Evolutionary conservation across 2,888 invertebrate genomes (phyloP).

Genomic region (Cosmopolites sordidus): DNA sequence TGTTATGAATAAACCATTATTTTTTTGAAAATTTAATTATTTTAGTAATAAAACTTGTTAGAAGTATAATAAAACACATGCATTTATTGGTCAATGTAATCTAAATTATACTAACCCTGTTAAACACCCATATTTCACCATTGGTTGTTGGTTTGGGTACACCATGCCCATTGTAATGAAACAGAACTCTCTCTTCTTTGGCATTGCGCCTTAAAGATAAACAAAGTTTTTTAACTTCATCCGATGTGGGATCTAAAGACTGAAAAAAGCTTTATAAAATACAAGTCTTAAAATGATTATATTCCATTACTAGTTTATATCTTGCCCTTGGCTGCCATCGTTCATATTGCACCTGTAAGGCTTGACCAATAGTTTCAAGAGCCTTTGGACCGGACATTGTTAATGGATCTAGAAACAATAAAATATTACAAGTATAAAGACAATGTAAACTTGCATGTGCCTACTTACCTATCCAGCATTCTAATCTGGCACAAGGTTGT

Average conservation of each 20-base stretch:
- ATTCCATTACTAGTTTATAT: slow-evolving; percentile 70
- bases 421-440: background rate
- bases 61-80: too few species aligned
- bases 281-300: background rate
- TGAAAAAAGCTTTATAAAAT: slow-evolving; percentile 1
- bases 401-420: slow-evolving; percentile 64
- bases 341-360: slow-evolving; percentile 94
- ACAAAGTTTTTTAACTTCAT: slow-evolving; percentile 96
- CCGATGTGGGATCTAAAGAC: slow-evolving; percentile 93
- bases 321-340: slow-evolving; percentile 97
- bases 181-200: slow-evolving; percentile 95
- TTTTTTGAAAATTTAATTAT: too few species aligned
- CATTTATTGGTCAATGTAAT: too few species aligned
- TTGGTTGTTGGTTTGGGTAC: slow-evolving; percentile 97
- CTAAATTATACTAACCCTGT: slow-evolving; percentile 83
- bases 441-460: slow-evolving; percentile 7
- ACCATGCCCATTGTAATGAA: slow-evolving; percentile 99
- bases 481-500: slow-evolving; percentile 90
- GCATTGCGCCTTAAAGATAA: slow-evolving; percentile 91
- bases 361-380: slow-evolving; percentile 84
- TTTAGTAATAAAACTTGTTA: too few species aligned
- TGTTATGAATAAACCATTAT: too few species aligned
- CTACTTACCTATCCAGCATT: slow-evolving; percentile 91
- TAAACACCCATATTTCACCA: slow-evolving; percentile 99
- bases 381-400: slow-evolving; percentile 88